These are phyloP conservation scores for Apocheima hispidaria DNA, from an alignment of 2,888 invertebrate genomes.

Conservation along the genomic window DNA sequence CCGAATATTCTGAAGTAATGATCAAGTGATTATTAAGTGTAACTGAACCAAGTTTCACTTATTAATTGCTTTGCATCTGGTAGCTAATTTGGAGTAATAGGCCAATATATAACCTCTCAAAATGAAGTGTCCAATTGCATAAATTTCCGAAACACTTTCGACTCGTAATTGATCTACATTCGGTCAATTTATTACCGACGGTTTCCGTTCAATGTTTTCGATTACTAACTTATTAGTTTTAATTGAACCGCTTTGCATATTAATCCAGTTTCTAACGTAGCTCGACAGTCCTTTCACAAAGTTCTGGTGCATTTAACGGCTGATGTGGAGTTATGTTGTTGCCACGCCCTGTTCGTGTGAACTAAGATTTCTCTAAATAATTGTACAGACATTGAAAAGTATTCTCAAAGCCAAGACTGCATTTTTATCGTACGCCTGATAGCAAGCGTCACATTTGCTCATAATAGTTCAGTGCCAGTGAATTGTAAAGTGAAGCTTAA, in stretches of 20 bases:
- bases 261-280: conserved; percentile 46
- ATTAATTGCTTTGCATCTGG: conserved; percentile 15
- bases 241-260: conserved; percentile 50
- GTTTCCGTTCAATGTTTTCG: conserved; percentile 47
- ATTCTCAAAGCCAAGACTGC: no score
- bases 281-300: conserved; percentile 52
- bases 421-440: no score
- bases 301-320: conserved; percentile 58
- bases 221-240: conserved; percentile 49
- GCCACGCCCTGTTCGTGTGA: conserved; percentile 58
- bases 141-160: conserved; percentile 33
- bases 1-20: neutral
- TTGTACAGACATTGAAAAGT: no score
- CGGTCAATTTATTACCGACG: conserved; percentile 38
- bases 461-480: no score
- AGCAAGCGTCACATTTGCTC: no score
- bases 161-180: conserved; percentile 42
- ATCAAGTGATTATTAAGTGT: no score
- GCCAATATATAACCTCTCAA: conserved; percentile 22
- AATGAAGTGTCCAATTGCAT: conserved; percentile 30
- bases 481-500: no score
- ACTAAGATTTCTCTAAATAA: conserved; percentile 55
- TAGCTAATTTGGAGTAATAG: conserved; percentile 18
- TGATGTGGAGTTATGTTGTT: conserved; percentile 48
- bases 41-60: conserved; percentile 8